Percentiles rank a stretch among this genome's conserved stretches.
phyloP scores from a whole-genome alignment of 1,140 invertebrate genomes.

The Drosophila pseudoananassae region DNA sequence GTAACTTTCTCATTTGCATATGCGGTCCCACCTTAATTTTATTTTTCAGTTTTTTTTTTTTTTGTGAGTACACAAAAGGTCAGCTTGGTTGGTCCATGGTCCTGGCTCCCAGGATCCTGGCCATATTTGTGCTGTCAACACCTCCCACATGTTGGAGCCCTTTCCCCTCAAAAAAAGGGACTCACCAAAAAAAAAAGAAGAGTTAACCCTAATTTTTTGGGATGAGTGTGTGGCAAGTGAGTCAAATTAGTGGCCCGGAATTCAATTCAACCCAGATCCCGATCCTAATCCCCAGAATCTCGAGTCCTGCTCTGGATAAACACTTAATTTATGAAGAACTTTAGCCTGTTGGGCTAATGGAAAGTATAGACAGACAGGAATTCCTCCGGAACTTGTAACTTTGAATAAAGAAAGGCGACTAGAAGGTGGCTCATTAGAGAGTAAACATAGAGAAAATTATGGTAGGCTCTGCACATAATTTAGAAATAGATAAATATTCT shows the following conservation, averaged over 20 bases:
- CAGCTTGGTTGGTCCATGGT: conserved; percentile 37
- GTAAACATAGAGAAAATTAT: neutral
- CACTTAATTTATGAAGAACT: conserved; percentile 79
- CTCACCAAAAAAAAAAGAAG: neutral
- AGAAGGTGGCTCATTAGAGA: neutral
- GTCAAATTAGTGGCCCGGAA: conserved; percentile 45
- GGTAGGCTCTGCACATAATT: neutral
- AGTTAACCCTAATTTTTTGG: conserved; percentile 7
- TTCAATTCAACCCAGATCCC: conserved; percentile 3
- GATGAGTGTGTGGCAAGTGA: conserved; percentile 42
- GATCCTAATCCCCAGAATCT: conserved; percentile 4
- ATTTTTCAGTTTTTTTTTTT: conserved; percentile 2
- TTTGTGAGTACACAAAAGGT: conserved; percentile 43
- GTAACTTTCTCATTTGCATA: conserved; percentile 70
- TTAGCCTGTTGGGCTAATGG: conserved; percentile 77
- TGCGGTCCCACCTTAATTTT: conserved; percentile 47
- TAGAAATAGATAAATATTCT: no score
- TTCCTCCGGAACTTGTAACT: conserved; percentile 1
- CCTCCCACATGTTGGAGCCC: conserved; percentile 18
- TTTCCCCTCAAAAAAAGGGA: neutral
- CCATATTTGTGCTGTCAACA: conserved; percentile 78
- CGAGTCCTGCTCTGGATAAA: conserved; percentile 49
- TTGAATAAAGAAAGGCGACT: neutral
- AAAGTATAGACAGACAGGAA: conserved; percentile 24
- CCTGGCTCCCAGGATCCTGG: conserved; percentile 23